Percentiles rank a stretch among this genome's conserved stretches.
These are phyloP conservation scores for Eucidaris tribuloides DNA, from an alignment of 35 echinoderm and acorn worm genomes.

Conservation along the genomic window DNA sequence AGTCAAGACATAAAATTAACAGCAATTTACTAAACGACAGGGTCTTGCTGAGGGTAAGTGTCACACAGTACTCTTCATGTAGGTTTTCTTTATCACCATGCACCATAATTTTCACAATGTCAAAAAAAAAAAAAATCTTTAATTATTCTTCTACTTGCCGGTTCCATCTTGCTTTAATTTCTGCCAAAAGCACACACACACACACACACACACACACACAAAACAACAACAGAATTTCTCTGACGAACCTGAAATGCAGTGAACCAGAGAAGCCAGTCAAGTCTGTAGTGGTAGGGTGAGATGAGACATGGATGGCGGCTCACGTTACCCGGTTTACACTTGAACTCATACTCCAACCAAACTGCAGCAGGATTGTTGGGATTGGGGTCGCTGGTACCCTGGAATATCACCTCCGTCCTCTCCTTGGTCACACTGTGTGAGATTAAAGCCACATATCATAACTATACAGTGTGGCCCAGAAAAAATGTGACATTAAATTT, in stretches of 20 bases:
- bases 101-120: too few species aligned
- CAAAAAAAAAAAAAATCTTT: too few species aligned
- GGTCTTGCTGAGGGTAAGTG: too few species aligned
- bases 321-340: slow-evolving; percentile 92
- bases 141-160: too few species aligned
- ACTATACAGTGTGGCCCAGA: background rate
- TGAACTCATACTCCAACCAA: slow-evolving; percentile 96
- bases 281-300: slow-evolving; percentile 92
- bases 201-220: too few species aligned
- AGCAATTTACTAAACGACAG: too few species aligned
- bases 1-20: too few species aligned
- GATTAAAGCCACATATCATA: background rate
- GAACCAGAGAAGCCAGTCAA: slow-evolving; percentile 99
- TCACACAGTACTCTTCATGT: too few species aligned
- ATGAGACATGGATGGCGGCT: slow-evolving; percentile 84
- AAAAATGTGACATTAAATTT: background rate
- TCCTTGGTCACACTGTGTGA: slow-evolving; percentile 87
- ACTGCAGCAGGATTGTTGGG: slow-evolving; percentile 66
- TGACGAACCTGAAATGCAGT: slow-evolving; percentile 95
- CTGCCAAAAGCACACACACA: too few species aligned
- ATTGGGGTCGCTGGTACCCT: slow-evolving; percentile 61
- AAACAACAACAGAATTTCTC: too few species aligned
- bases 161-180: too few species aligned
- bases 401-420: slow-evolving; percentile 91
- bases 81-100: too few species aligned